Percentiles rank a stretch among this genome's conserved stretches.
Conservation (phyloP, 2,888 invertebrate genomes). For the Sepiola atlantica region DNA sequence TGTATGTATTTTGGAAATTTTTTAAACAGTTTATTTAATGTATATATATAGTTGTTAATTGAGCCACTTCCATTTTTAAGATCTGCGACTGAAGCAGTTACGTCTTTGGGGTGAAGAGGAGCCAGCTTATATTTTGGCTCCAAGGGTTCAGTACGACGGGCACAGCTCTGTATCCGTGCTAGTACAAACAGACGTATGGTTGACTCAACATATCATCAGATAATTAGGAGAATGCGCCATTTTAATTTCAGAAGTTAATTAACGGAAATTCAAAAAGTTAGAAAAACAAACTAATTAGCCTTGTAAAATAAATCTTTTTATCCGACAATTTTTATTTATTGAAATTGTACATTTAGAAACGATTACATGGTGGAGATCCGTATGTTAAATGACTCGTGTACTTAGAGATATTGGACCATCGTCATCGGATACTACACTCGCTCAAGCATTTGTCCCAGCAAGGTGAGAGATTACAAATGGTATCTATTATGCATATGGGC, state of each 20-base stretch:
- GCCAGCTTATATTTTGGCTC: no score
- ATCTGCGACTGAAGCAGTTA: not conserved
- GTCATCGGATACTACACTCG: not conserved
- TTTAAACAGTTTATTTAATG: no score
- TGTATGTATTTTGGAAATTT: not conserved
- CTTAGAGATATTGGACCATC: no score
- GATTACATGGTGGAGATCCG: not conserved
- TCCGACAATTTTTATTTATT: not conserved
- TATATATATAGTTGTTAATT: no score
- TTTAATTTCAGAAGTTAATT: not conserved
- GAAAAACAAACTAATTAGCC: not conserved
- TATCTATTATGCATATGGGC: no score
- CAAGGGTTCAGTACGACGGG: no score
- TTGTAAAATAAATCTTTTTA: conserved; percentile 16
- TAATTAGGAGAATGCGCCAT: not conserved
- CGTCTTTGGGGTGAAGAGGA: not conserved
- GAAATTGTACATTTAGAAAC: not conserved
- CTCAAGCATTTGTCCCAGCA: not conserved
- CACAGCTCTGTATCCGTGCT: no score
- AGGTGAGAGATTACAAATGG: not conserved
- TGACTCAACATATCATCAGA: not conserved
- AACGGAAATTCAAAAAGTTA: not conserved
- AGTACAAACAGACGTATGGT: not conserved
- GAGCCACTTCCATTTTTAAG: no score
- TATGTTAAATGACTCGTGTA: not conserved